Evolutionary conservation across 2,888 invertebrate genomes (phyloP), one percentile per base, ranked within the genome.

Genomic region (Lydus trimaculatus): DNA sequence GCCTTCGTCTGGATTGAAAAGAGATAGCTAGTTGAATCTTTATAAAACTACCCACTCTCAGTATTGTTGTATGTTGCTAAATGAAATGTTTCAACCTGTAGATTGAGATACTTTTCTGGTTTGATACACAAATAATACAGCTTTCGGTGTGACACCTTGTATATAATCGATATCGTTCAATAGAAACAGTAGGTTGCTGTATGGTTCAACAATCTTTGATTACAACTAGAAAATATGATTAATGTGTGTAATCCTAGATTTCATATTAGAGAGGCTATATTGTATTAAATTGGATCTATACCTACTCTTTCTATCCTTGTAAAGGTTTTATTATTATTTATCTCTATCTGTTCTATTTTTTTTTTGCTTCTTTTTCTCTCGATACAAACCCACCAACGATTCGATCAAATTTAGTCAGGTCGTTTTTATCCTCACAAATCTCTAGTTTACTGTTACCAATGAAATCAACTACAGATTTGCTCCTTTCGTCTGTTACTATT

Each of bases 371-470:
- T 43, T 8, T 17, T 17, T 7, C 1, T 1, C 4, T 20, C 20
- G 11, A 4, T 52, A 20, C 48, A 8, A 52, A 23, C 48, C 48
- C 48, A 52, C 48, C 48, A 23, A 52, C 8, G 20, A 20, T 52
- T 52, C 20, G 48, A 52, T 52, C 48, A 52, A 52, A 52, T 52
- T 52, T 52, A 52, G 48, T 52, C 48, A 52, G 66, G 58, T 63
- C 36, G 61, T 39, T 59, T 56, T 23, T 48, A 63, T 58, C 61
- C 68, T 20, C 64, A 64, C 65, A 65, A 68, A 64, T 74, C 74
- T 73, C 73, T 63, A 72, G 73, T 76, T 76, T 75, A 76, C 75
- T 76, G 72, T 76, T 76, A 72, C 73, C 75, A 75, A 75, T 76
- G 75, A 75, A 76, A 75, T 76, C 75, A 75, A 75, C 75, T 73